These are phyloP conservation scores for Agriotes lineatus DNA, from an alignment of 2,888 invertebrate genomes.

Conservation along the genomic window DNA sequence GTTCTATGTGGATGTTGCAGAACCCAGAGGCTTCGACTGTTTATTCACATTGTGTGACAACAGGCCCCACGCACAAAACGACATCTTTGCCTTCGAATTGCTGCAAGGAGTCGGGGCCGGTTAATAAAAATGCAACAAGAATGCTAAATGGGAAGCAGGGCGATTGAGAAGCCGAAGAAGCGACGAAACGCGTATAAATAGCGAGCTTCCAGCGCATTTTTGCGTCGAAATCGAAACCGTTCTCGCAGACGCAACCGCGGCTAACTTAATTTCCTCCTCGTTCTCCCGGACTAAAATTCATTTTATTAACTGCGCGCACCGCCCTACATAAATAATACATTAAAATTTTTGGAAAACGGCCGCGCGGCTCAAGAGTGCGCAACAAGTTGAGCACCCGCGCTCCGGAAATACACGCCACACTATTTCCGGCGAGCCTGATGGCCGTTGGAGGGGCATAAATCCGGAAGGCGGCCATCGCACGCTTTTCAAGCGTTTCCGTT, in stretches of 20 bases:
- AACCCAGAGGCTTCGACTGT: too few relatives aligned
- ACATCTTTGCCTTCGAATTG: too few relatives aligned
- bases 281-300: slow-evolving; percentile 11
- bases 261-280: slow-evolving; percentile 17
- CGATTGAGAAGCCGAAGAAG: too few relatives aligned
- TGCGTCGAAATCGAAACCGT: slow-evolving; percentile 13
- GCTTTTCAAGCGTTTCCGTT: slow-evolving; percentile 52
- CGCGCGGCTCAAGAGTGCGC: slow-evolving; percentile 39
- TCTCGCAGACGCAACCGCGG: background rate
- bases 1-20: too few relatives aligned
- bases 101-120: too few relatives aligned
- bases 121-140: too few relatives aligned
- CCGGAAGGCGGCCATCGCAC: slow-evolving; percentile 52
- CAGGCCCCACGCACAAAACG: too few relatives aligned
- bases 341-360: slow-evolving; percentile 22
- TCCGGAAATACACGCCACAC: slow-evolving; percentile 51
- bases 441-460: slow-evolving; percentile 45
- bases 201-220: too few relatives aligned
- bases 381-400: slow-evolving; percentile 49
- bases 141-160: too few relatives aligned
- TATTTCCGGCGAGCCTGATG: slow-evolving; percentile 51
- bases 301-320: slow-evolving; percentile 7
- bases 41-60: too few relatives aligned
- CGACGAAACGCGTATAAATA: too few relatives aligned
- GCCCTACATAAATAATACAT: slow-evolving; percentile 26